A percentile compares a stretch with the other conserved stretches of the same genome.
phyloP scores from a whole-genome alignment of 2,797 vertebrate genomes.

The Enteromius trimaculatus region DNA sequence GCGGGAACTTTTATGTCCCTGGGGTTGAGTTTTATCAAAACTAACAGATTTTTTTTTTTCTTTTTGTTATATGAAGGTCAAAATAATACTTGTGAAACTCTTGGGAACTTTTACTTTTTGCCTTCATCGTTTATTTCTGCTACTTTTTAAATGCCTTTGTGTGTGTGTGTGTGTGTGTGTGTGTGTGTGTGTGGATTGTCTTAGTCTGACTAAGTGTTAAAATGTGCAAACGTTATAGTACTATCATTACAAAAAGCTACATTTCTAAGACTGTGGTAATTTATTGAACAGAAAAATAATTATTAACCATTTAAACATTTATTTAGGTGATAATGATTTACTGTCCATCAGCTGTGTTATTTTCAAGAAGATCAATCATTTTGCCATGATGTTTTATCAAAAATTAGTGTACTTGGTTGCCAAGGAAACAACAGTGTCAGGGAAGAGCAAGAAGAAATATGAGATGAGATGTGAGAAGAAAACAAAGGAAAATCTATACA shows the following conservation, averaged over 20 bases:
- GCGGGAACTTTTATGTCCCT: slow-evolving; percentile 8
- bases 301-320: background rate
- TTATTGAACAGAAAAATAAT: background rate
- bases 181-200: background rate
- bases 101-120: slow-evolving; percentile 17
- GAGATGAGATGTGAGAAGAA: background rate
- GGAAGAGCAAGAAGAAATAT: background rate
- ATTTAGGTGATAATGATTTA: background rate
- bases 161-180: background rate
- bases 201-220: background rate
- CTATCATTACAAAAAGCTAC: background rate
- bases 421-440: background rate
- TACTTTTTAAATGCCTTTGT: background rate
- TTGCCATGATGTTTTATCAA: background rate
- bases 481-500: background rate
- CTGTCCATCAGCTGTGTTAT: background rate
- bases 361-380: background rate
- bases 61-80: slow-evolving; percentile 22
- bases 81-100: slow-evolving; percentile 14
- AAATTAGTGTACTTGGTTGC: slow-evolving; percentile 5
- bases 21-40: slow-evolving; percentile 32
- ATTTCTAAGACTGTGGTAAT: background rate
- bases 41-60: background rate
- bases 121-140: background rate
- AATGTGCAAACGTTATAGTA: background rate